Conservation (phyloP, 2,888 invertebrate species). For the Rutpela maculata region DNA sequence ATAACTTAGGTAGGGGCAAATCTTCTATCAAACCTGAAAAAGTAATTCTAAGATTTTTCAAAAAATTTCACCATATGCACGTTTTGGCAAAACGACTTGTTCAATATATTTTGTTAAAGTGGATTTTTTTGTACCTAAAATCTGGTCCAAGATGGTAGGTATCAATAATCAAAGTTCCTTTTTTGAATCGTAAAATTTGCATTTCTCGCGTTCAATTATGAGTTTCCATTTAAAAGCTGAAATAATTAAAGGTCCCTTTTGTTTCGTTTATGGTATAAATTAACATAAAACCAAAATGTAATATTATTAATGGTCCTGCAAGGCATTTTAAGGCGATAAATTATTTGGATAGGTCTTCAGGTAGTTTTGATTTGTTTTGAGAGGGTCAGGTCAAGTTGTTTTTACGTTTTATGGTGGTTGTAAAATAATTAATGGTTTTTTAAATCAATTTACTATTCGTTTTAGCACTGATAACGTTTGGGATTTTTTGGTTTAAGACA, state of each 20-base stretch:
- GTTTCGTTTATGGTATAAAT: constrained; percentile 11
- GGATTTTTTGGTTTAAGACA: neutral
- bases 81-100: too few species aligned
- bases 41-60: too few species aligned
- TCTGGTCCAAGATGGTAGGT: neutral
- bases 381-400: constrained; percentile 34
- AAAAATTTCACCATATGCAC: too few species aligned
- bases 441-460: constrained; percentile 30
- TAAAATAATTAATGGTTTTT: constrained; percentile 32
- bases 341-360: constrained; percentile 36
- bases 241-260: constrained; percentile 1
- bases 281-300: constrained; percentile 34
- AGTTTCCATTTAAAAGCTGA: neutral
- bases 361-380: constrained; percentile 34
- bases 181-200: neutral
- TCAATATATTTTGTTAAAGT: too few species aligned
- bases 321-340: constrained; percentile 12
- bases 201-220: neutral
- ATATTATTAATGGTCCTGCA: constrained; percentile 12
- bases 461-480: constrained; percentile 4
- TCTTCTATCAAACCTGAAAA: too few species aligned
- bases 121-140: too few species aligned
- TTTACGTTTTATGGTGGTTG: constrained; percentile 24
- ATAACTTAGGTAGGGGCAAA: too few species aligned
- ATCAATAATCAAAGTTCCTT: too few species aligned